These are phyloP conservation scores for Andrena praecox DNA, from an alignment of 2,888 invertebrate genomes.

Conservation along the genomic window DNA sequence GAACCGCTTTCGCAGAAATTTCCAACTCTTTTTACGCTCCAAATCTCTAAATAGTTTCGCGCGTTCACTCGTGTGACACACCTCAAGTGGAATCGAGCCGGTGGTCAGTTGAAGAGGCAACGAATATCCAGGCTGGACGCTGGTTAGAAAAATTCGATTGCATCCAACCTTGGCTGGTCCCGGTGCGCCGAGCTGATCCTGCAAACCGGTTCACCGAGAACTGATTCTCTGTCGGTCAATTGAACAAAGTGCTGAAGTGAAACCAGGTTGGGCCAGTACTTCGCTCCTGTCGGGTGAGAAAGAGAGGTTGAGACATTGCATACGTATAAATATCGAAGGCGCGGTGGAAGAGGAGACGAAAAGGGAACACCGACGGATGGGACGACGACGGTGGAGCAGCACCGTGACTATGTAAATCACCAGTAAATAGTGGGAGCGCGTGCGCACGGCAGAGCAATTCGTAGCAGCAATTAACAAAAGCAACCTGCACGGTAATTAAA, in stretches of 20 bases:
- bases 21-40: not conserved
- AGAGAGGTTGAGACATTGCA: not conserved
- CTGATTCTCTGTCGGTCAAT: not conserved
- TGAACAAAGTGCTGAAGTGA: not conserved
- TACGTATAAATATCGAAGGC: conserved; percentile 1
- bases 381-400: conserved; percentile 55
- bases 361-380: conserved; percentile 28
- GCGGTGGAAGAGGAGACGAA: conserved; percentile 7
- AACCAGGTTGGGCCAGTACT: not conserved
- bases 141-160: not conserved
- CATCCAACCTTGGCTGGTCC: not conserved
- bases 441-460: conserved; percentile 58
- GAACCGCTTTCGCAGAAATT: not conserved
- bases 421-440: conserved; percentile 57
- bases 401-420: conserved; percentile 72
- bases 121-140: not conserved
- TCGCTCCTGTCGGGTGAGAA: not conserved
- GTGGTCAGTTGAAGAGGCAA: not conserved
- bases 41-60: not conserved
- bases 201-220: conserved; percentile 33
- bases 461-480: conserved; percentile 15
- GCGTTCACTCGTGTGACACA: not conserved
- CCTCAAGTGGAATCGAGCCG: not conserved
- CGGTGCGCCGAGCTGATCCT: not conserved
- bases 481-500: not conserved